Base-by-base conservation (phyloP, 2,797 vertebrate genomes). In the Corythornis leucogaster region DNA sequence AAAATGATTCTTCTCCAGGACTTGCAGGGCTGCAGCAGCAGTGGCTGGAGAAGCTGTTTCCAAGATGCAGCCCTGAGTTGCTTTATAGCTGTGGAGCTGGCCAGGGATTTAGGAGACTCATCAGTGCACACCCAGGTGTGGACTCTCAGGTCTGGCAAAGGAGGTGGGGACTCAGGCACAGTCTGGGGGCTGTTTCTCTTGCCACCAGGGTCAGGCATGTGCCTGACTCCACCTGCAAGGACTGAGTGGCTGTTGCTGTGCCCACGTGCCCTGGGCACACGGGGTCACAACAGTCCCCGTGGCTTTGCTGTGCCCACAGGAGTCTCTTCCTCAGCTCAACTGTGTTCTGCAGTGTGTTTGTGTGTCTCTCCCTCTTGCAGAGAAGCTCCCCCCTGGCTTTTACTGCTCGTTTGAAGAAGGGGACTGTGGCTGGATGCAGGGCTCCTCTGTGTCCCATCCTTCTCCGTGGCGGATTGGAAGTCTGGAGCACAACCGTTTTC, bases 401-500 rank as follows among this genome's bases (percentile, higher is more conserved):
- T 99, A 99, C 96, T 99, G 99, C 89, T 98, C 98, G 0, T 99
- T 99, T 88, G 99, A 99, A 95, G 98, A 98, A 24, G 98, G 97
- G 9, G 98, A 98, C 76, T 99, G 99, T 84, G 98, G 98, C 82
- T 99, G 99, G 99, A 97, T 98, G 90, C 94, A 98, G 80, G 80
- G 75, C 64, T 91, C 70, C 24, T 81, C 93, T 61, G 85, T 46
- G 0, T 80, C 98, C 66, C 97, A 89, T 22, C 91, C 90, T 35
- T 97, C 98, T 78, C 96, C 94, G 28, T 99, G 99, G 99, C 97
- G 95, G 90, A 97, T 99, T 69, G 96, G 97, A 58, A 97, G 96
- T 35, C 94, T 95, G 0, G 97, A 98, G 62, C 94, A 95, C 97
- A 97, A 94, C 71, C 92, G 0, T 9, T 55, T 96, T 68, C 93